Evolutionary conservation across 1,140 invertebrate genomes (phyloP), one percentile per base, ranked within the genome.

Genomic region (Rhopalosiphum maidis): DNA sequence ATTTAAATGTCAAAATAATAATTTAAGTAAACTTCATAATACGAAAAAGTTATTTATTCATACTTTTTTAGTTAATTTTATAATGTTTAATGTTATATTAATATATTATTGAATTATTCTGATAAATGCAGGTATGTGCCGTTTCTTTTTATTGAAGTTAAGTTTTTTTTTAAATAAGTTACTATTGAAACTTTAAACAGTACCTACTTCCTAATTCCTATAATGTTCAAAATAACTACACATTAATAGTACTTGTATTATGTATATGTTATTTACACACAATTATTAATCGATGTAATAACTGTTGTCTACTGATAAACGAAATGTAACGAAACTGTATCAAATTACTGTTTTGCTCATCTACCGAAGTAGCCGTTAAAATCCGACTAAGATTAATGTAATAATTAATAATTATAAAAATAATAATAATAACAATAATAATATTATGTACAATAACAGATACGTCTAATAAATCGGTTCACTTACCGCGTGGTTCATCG

Each of bases 401-500:
- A 68, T 68, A 18, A 68, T 5, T n/a, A 77, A 18, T 77, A 18
- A 68, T 18, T 3, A 25, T 25, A 55, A 55, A 6, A 60, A 6
- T 37, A 18, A 60, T 60, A 18, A 60, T 60, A 60, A 30, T 30
- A 18, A 35, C 15, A 30, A 60, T 11, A 60, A 60, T 60, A 30
- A 60, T 30, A 23, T 41, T 0, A 25, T 37, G 22, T 43, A 85
- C 22, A 25, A 15, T 41, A 85, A 43, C 37, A 46, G 1, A 9
- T 86, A 15, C 60, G 30, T 77, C 3, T 86, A 46, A 43, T 4
- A 86, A 86, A 30, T 86, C 5, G 11, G 37, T 92, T 83, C 18
- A 92, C 91, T 92, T 92, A 92, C 91, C 43, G 9, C n/a, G 91
- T 83, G 23, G 9, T 82, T 92, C 91, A 92, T 92, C 51, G 22